A percentile compares a stretch with the other conserved stretches of the same genome.
These are phyloP conservation scores for Naso thynnoides DNA, from an alignment of 2,797 vertebrate genomes.

Conservation along the genomic window DNA sequence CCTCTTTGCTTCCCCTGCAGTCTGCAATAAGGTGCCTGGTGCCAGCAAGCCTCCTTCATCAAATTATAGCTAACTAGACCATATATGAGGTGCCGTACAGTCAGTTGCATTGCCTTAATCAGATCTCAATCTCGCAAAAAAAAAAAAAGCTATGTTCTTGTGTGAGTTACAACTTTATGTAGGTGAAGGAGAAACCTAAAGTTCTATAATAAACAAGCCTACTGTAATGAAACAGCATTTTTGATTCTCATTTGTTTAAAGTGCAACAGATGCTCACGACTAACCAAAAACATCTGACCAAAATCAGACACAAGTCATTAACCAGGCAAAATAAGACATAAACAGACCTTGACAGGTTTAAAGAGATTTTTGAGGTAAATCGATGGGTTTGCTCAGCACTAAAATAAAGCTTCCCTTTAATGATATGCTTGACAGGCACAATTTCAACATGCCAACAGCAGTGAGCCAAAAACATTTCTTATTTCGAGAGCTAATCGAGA, in stretches of 20 bases:
- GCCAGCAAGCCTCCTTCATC: constrained; percentile 16
- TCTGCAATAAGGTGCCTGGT: constrained; percentile 14
- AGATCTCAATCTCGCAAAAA: constrained; percentile 3
- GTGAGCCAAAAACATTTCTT: constrained; percentile 47
- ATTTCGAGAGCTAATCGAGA: constrained; percentile 40
- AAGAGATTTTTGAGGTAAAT: constrained; percentile 31
- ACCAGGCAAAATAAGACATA: constrained; percentile 16
- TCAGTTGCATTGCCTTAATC: constrained; percentile 8
- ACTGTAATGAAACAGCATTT: constrained; percentile 19
- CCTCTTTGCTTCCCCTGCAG: constrained; percentile 16
- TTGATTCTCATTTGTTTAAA: constrained; percentile 30
- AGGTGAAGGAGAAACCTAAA: constrained; percentile 1
- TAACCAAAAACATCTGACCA: constrained; percentile 55
- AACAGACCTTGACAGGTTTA: constrained; percentile 32
- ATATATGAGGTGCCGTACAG: constrained; percentile 5
- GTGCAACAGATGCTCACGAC: constrained; percentile 40
- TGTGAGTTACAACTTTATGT: constrained; percentile 38
- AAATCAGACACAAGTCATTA: constrained; percentile 39
- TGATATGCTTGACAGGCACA: constrained; percentile 47
- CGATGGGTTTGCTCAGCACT: constrained; percentile 26
- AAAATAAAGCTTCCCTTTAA: constrained; percentile 49
- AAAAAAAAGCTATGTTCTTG: neutral
- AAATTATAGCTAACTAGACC: constrained; percentile 21
- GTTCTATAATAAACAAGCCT: constrained; percentile 2
- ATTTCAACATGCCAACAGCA: constrained; percentile 52